Base-by-base conservation (phyloP, 2,797 vertebrate species). In the Huso huso region DNA sequence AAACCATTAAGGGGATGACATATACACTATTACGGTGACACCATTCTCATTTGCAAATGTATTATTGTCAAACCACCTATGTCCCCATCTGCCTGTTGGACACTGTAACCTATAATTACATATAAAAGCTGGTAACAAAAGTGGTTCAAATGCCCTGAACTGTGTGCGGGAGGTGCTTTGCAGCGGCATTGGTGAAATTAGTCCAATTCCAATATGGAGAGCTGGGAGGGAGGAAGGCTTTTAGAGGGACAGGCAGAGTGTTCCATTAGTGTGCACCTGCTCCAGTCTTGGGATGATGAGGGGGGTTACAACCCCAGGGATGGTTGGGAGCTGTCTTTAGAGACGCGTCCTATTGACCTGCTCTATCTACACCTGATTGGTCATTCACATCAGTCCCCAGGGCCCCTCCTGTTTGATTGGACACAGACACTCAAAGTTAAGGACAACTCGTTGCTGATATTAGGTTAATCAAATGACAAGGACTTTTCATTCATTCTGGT, bases 131-230 rank as follows among this genome's bases (percentile, higher is more conserved):
- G 51, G 10, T 23, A 52, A 57, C 48, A 7, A 57, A 37, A 65
- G 64, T 10, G 64, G 64, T 65, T 65, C 48, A 55, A 9, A 51
- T 18, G 5, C 1, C 63, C 63, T 13, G 18, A 50, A 7, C 7
- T 52, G 50, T 15, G 63, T 15, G 63, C 1, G 7, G n/a, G 11
- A 15, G 11, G 23, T 12, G 18, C 49, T 52, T 65, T 51, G 64
- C 51, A 37, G 15, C 64, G 48, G 51, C 6, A 18, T 18, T 65
- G 55, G 48, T 65, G 23, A 65, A 65, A 65, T 65, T 23, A 37
- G 5, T 51, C 52, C 50, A 51, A 18, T 48, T 48, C 18, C 11
- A 37, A 65, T 37, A 57, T 11, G 64, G 49, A 64, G 51, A 51
- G 13, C 23, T 52, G 15, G 13, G 15, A 37, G 37, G 49, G 49